phyloP scores from a whole-genome alignment of 2,113 vertebrate genomes.

The Daphoenositta chrysoptera region DNA sequence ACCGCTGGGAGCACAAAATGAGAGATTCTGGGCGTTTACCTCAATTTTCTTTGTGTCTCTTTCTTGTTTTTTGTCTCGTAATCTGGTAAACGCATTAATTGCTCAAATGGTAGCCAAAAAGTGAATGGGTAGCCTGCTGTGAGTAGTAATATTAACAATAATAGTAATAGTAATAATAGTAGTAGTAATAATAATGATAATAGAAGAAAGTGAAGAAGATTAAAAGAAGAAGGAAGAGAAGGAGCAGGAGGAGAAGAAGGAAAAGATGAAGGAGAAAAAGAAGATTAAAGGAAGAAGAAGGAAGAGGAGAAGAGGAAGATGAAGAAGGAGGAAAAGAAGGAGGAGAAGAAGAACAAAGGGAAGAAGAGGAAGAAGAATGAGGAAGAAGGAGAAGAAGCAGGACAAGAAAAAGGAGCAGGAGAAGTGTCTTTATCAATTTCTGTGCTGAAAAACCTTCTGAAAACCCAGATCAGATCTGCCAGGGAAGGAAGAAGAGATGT shows the following conservation, averaged over 20 bases:
- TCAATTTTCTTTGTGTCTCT: background rate
- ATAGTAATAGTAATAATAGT: accelerated
- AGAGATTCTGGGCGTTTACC: background rate
- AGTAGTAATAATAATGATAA: too few relatives aligned
- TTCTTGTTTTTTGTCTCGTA: background rate
- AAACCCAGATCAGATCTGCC: background rate
- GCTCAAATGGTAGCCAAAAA: background rate
- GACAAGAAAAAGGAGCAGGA: background rate
- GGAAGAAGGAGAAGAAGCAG: background rate
- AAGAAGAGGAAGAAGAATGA: background rate
- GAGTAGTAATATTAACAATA: background rate
- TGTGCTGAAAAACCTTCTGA: background rate
- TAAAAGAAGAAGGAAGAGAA: background rate
- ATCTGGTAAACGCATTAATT: background rate
- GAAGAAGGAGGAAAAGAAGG: background rate
- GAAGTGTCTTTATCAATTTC: background rate
- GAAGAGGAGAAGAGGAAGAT: accelerated
- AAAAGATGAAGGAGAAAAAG: too few relatives aligned
- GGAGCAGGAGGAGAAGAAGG: background rate
- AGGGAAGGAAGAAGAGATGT: background rate
- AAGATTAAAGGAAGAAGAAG: too few relatives aligned
- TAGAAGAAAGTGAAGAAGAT: background rate
- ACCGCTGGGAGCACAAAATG: background rate
- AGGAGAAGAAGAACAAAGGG: too few relatives aligned
- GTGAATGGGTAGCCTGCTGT: background rate